phyloP scores from a whole-genome alignment of 2,888 invertebrate genomes.

The Meghimatium bilineatum region DNA sequence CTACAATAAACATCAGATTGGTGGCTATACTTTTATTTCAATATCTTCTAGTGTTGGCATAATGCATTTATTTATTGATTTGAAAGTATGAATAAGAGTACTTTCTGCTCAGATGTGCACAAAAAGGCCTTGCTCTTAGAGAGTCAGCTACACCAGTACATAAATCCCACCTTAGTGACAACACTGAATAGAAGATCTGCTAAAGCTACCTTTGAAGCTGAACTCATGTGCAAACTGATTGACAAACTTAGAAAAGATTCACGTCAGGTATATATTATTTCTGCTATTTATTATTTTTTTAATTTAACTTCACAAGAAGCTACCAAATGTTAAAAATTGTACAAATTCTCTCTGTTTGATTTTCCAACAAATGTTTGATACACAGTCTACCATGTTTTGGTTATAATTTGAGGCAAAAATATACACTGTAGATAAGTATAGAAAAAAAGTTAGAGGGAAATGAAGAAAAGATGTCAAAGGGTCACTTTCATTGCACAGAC shows the following conservation, averaged over 20 bases:
- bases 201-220: conserved; percentile 35
- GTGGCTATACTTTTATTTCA: background rate
- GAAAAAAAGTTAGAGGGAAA: too few relatives aligned
- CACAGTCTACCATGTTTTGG: too few relatives aligned
- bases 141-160: conserved; percentile 42
- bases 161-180: conserved; percentile 41
- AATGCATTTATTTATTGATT: background rate
- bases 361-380: too few relatives aligned
- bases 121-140: conserved; percentile 34
- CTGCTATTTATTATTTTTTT: too few relatives aligned
- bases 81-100: background rate
- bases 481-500: too few relatives aligned
- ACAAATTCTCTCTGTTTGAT: too few relatives aligned
- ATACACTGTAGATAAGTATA: too few relatives aligned
- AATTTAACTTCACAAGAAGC: too few relatives aligned
- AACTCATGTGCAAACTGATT: conserved; percentile 37
- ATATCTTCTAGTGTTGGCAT: background rate
- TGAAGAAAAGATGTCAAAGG: too few relatives aligned
- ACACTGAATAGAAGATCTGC: conserved; percentile 37
- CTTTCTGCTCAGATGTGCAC: conserved; percentile 28
- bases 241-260: conserved; percentile 42
- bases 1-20: too few relatives aligned
- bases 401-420: too few relatives aligned
- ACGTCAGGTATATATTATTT: conserved; percentile 11
- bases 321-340: too few relatives aligned